These are phyloP conservation scores for Myiagra hebetior DNA, from an alignment of 2,113 vertebrate species.

Conservation along the genomic window DNA sequence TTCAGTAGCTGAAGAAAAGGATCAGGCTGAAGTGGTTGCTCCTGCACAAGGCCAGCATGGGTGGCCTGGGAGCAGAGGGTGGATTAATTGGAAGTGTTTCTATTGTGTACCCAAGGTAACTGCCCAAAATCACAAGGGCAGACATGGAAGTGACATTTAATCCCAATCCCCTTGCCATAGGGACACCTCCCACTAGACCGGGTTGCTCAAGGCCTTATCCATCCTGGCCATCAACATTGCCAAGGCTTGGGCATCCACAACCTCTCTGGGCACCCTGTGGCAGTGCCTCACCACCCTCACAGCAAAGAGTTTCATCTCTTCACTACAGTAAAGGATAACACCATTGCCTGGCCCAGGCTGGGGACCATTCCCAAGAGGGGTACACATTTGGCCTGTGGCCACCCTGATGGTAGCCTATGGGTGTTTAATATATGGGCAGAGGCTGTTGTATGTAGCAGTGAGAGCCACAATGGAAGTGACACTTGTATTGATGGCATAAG, in stretches of 20 bases:
- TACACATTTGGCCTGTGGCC: background rate
- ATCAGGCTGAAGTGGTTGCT: background rate
- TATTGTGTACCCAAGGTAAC: background rate
- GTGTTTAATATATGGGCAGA: background rate
- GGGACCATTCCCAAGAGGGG: background rate
- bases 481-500: background rate
- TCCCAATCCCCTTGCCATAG: background rate
- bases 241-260: rapidly evolving
- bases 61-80: background rate
- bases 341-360: background rate
- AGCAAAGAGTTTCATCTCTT: background rate
- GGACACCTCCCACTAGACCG: background rate
- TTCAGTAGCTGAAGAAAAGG: background rate
- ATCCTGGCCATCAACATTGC: background rate
- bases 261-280: background rate
- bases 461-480: background rate
- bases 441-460: background rate
- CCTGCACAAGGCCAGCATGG: background rate
- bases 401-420: background rate
- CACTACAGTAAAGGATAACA: background rate
- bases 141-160: background rate
- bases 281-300: background rate
- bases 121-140: background rate
- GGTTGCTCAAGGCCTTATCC: background rate
- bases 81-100: background rate